Evolutionary conservation across 2,888 invertebrate genomes (phyloP).

Genomic region (Pilophorus perplexus): DNA sequence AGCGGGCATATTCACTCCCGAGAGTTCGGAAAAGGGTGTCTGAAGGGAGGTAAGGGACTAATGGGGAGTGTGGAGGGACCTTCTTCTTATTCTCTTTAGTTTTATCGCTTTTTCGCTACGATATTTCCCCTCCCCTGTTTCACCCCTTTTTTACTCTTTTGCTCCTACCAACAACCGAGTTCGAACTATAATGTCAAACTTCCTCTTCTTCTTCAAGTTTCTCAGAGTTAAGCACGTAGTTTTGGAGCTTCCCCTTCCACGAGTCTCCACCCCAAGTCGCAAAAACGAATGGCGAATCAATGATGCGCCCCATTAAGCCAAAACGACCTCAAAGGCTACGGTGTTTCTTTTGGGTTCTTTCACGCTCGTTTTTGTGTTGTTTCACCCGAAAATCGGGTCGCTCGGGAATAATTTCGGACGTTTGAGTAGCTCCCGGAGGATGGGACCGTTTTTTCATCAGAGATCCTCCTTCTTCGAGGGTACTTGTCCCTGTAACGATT

Average conservation of each 20-base stretch:
- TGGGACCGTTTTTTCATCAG: too few relatives aligned
- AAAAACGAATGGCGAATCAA: constrained; percentile 39
- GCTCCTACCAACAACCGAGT: background rate
- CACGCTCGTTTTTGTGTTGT: background rate
- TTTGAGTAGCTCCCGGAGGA: too few relatives aligned
- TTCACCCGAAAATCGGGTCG: too few relatives aligned
- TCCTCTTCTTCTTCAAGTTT: constrained; percentile 20
- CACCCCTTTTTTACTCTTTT: background rate
- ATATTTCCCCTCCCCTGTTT: constrained; percentile 19
- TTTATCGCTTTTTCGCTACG: constrained; percentile 29
- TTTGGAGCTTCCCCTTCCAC: too few relatives aligned
- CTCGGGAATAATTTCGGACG: too few relatives aligned
- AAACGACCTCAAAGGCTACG: constrained; percentile 28
- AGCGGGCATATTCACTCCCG: constrained; percentile 27
- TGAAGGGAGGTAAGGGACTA: background rate
- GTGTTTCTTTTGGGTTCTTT: constrained; percentile 2
- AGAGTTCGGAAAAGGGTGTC: constrained; percentile 6
- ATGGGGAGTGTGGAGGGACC: background rate
- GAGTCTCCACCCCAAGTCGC: constrained; percentile 16
- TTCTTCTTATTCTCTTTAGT: constrained; percentile 30
- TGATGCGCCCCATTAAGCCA: constrained; percentile 38
- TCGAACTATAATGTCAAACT: constrained; percentile 31
- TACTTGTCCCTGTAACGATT: too few relatives aligned
- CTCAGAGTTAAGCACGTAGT: constrained; percentile 30
- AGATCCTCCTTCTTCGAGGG: too few relatives aligned